phyloP scores from a whole-genome alignment of 2,797 vertebrate genomes.

The Schizothorax lantsangensis region DNA sequence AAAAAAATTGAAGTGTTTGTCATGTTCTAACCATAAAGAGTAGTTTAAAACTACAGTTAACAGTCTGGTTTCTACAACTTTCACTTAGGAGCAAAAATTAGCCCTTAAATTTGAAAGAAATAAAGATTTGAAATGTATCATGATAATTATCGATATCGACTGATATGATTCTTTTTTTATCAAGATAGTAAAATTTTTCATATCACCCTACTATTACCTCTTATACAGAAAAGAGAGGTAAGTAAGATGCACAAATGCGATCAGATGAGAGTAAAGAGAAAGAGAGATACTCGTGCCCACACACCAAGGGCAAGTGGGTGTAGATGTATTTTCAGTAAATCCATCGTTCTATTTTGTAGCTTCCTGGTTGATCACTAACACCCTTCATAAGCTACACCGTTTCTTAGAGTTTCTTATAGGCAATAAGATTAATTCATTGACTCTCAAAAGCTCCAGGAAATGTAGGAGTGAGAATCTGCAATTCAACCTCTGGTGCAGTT shows the following conservation, averaged over 20 bases:
- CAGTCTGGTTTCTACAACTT: neutral
- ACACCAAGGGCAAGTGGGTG: slow-evolving; percentile 55
- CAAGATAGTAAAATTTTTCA: neutral
- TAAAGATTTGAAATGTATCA: neutral
- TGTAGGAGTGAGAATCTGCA: slow-evolving; percentile 4
- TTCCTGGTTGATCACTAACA: slow-evolving; percentile 51
- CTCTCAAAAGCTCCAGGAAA: slow-evolving; percentile 9
- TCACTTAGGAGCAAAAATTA: neutral
- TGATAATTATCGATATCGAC: neutral
- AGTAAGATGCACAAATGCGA: slow-evolving; percentile 23
- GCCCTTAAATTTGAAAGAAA: neutral
- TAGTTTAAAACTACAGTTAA: neutral
- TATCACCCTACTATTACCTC: neutral
- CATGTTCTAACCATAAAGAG: neutral
- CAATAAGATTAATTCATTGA: slow-evolving; percentile 6
- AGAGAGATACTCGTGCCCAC: slow-evolving; percentile 52
- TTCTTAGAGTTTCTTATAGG: slow-evolving; percentile 25
- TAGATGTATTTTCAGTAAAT: slow-evolving; percentile 58
- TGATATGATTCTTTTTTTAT: neutral
- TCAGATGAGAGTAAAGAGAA: slow-evolving; percentile 46
- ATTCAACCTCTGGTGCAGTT: slow-evolving; percentile 2
- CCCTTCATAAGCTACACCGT: slow-evolving; percentile 9
- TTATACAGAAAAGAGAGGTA: neutral
- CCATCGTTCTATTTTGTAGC: slow-evolving; percentile 47
- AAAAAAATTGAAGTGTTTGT: neutral